Conservation (phyloP, 2,113 vertebrate species). For the Promerops cafer region DNA sequence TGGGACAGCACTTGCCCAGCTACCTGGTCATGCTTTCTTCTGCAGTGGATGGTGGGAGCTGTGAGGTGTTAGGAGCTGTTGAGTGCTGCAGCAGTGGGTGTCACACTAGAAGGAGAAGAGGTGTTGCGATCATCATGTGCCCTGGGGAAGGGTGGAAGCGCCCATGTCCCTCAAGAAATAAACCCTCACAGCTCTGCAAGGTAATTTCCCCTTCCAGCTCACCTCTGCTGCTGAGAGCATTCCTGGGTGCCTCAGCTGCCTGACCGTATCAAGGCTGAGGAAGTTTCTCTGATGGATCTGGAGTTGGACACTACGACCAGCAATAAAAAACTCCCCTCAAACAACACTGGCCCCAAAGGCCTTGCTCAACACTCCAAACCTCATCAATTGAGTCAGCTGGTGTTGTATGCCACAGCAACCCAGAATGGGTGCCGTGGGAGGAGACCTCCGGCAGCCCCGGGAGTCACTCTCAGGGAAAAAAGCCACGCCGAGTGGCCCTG, state of each 20-base stretch:
- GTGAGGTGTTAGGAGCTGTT: neutral
- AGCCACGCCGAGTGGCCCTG: too few relatives aligned
- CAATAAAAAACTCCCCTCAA: neutral
- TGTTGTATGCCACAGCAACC: too few relatives aligned
- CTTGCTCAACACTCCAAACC: accelerated
- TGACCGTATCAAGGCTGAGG: neutral
- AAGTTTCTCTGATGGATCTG: neutral
- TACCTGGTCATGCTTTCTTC: neutral
- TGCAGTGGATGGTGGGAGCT: neutral
- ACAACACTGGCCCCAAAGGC: neutral
- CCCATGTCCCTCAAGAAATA: neutral
- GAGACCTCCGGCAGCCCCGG: too few relatives aligned
- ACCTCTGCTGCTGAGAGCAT: neutral
- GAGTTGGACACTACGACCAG: neutral
- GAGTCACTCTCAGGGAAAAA: too few relatives aligned
- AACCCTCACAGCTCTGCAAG: neutral
- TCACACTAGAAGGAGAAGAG: neutral
- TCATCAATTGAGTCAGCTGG: too few relatives aligned
- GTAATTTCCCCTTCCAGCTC: neutral
- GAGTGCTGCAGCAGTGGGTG: neutral
- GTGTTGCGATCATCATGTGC: neutral
- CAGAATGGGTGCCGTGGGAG: too few relatives aligned
- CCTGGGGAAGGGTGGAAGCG: neutral
- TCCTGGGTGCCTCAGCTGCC: neutral
- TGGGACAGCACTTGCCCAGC: neutral